phyloP scores from a whole-genome alignment of 2,888 invertebrate genomes.

The Caenorhabditis virilis region DNA sequence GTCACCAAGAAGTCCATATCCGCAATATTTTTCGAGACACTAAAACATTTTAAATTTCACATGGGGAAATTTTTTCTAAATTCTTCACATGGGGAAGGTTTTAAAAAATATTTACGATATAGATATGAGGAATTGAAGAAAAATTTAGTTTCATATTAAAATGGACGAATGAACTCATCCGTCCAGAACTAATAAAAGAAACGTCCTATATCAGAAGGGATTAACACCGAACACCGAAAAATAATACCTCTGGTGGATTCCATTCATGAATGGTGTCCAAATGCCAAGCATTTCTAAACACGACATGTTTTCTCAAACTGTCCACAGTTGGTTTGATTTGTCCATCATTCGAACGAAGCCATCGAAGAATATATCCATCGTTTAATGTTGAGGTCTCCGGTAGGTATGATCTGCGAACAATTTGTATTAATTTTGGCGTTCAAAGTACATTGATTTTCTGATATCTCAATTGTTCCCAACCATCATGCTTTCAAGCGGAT shows the following conservation, averaged over 20 bases:
- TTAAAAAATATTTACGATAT: no score
- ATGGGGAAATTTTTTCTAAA: no score
- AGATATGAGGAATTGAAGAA: no score
- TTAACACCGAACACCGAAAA: no score
- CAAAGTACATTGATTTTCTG: not conserved
- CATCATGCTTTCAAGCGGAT: no score
- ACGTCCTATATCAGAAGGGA: no score
- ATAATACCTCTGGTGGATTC: slow-evolving; percentile 66
- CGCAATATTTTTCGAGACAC: slow-evolving; percentile 68
- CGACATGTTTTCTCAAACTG: slow-evolving; percentile 61
- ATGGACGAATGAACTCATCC: no score
- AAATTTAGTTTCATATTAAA: no score
- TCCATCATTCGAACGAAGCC: slow-evolving; percentile 38
- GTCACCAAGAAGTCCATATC: slow-evolving; percentile 67
- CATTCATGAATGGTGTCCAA: slow-evolving; percentile 64
- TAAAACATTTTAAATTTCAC: no score
- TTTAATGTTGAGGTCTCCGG: slow-evolving; percentile 42
- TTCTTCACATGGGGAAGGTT: no score
- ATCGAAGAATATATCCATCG: slow-evolving; percentile 53
- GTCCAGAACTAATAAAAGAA: no score
- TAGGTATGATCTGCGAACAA: slow-evolving; percentile 45
- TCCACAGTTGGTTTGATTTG: slow-evolving; percentile 64
- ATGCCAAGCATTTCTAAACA: slow-evolving; percentile 67
- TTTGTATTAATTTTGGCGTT: not conserved
- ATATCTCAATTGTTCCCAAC: no score